Conservation (phyloP, 2,888 invertebrate genomes). For the Corbicula japonica region DNA sequence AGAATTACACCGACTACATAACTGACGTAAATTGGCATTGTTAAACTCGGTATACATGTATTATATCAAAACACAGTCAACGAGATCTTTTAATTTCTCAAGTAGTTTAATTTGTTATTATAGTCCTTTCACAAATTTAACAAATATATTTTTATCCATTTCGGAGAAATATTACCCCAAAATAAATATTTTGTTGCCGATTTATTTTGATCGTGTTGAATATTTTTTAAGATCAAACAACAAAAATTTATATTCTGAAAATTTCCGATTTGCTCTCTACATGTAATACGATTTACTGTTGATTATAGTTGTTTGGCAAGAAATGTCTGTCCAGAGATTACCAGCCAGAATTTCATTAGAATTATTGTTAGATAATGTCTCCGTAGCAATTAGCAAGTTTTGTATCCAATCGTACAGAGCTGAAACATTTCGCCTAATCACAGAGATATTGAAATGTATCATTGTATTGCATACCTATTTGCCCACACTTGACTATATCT, state of each 20-base stretch:
- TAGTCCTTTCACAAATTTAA: neutral
- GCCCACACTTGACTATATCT: neutral
- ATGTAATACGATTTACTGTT: neutral
- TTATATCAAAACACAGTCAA: no score
- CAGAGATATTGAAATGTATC: neutral
- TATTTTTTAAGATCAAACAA: neutral
- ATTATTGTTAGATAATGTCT: slow-evolving; percentile 2
- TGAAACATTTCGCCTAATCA: neutral
- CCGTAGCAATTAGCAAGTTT: neutral
- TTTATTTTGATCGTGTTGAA: no score
- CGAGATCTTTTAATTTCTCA: no score
- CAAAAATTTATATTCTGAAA: neutral
- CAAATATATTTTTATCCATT: neutral
- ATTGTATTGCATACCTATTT: neutral
- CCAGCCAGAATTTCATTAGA: neutral
- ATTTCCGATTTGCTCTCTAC: neutral
- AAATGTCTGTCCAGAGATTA: slow-evolving; percentile 4
- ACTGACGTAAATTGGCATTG: no score
- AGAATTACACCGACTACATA: no score
- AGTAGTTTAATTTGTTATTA: no score
- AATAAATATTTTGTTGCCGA: no score
- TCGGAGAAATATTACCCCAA: neutral
- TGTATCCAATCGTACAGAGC: neutral
- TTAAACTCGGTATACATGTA: no score
- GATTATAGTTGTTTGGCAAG: slow-evolving; percentile 11